Percentiles rank a stretch among this genome's conserved stretches.
phyloP scores from a whole-genome alignment of 2,113 vertebrate species.

The Oncorhynchus gorbuscha region DNA sequence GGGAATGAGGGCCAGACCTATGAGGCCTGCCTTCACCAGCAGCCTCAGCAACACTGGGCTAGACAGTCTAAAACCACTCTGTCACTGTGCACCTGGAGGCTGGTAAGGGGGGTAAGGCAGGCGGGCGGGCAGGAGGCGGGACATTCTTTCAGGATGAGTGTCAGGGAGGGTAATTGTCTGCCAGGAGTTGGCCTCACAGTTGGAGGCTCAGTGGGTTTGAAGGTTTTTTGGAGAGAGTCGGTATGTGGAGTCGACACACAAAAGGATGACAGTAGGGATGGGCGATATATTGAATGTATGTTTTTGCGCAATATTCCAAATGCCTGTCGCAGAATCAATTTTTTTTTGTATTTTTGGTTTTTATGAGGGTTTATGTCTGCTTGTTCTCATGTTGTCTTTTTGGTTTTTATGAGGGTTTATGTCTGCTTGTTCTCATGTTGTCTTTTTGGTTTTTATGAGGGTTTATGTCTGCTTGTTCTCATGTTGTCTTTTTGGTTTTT shows the following conservation, averaged over 20 bases:
- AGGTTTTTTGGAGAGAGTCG: background rate
- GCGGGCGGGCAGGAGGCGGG: background rate
- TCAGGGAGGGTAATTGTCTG: background rate
- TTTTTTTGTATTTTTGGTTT: no score
- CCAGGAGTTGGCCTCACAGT: no score
- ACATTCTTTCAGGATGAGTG: slow-evolving; percentile 1
- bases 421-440: no score
- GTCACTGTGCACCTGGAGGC: background rate
- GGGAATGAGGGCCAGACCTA: slow-evolving; percentile 2
- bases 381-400: no score
- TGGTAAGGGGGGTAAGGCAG: background rate
- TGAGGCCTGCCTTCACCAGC: background rate
- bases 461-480: no score
- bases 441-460: no score
- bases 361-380: no score
- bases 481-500: no score
- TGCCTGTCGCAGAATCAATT: no score
- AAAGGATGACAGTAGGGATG: background rate
- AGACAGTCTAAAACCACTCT: background rate
- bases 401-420: no score
- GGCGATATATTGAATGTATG: no score
- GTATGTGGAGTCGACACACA: background rate
- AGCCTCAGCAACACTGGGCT: background rate
- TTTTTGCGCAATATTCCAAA: no score
- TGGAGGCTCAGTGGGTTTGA: background rate